phyloP scores from a whole-genome alignment of 2,113 vertebrate genomes.

The Ramphastos sulfuratus region DNA sequence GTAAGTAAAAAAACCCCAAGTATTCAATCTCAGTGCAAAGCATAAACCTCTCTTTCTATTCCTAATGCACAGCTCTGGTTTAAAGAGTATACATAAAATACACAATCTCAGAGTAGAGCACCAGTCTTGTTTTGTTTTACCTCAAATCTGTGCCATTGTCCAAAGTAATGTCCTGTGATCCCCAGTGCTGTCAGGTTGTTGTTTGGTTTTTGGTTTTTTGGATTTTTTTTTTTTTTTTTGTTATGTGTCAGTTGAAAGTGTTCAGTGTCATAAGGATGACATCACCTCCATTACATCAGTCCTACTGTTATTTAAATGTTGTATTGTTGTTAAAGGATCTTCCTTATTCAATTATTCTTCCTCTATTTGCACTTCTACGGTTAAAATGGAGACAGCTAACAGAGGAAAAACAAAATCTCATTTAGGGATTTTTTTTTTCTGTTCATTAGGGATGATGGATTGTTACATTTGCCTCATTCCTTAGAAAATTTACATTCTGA shows the following conservation, averaged over 20 bases:
- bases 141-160: slow-evolving; percentile 7
- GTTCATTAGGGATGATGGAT: neutral
- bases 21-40: slow-evolving; percentile 77
- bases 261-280: slow-evolving; percentile 6
- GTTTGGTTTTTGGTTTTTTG: neutral
- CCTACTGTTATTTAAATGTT: slow-evolving; percentile 50
- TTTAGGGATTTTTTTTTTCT: neutral
- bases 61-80: slow-evolving; percentile 64
- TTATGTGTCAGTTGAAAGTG: slow-evolving; percentile 36
- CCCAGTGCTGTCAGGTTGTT: neutral
- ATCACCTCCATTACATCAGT: slow-evolving; percentile 22
- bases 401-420: neutral
- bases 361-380: neutral
- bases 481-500: slow-evolving; percentile 43
- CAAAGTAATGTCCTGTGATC: neutral
- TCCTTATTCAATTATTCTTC: neutral
- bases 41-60: slow-evolving; percentile 71
- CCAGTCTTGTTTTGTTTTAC: slow-evolving; percentile 31
- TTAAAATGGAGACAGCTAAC: neutral
- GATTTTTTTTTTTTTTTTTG: too few species aligned
- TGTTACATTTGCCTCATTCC: slow-evolving; percentile 6
- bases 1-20: slow-evolving; percentile 87
- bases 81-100: slow-evolving; percentile 7
- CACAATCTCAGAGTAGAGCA: slow-evolving; percentile 10
- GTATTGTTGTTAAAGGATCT: slow-evolving; percentile 20